Base-by-base conservation (phyloP, 2,113 vertebrate genomes). In the Ellobius talpinus region DNA sequence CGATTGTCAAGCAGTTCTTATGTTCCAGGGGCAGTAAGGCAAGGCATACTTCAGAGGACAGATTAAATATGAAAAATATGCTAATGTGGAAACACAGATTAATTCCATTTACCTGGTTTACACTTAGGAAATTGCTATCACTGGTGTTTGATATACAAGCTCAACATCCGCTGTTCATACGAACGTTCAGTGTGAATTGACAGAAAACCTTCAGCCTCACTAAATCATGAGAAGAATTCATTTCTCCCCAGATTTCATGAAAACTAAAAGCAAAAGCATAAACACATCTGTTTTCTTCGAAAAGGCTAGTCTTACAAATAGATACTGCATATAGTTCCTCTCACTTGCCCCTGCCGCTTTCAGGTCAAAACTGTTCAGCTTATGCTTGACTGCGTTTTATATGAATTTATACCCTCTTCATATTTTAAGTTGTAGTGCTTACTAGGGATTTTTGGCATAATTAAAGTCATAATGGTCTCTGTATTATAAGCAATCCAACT, bases 201-300 rank as follows among this genome's bases (percentile, higher is more conserved):
- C 97, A 98, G 97, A 98, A 98, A 98, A 98, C 97, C 93, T 95
- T 97, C 97, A 98, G 97, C 98, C 97, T 98, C 98, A 99, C 98
- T 98, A 99, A 98, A 82, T 97, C 98, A 98, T 96, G 98, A 87
- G 97, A 97, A 94, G 14, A 97, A 98, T 98, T 98, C 98, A 95
- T 81, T 97, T 97, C 89, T 96, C 93, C 98, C 79, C 96, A 98
- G 98, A 98, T 98, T 98, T 97, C 94, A 97, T 93, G 89, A 97
- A 98, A 98, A 99, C 93, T 98, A 98, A 98, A 98, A 94, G 74
- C 94, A 96, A 96, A 98, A 98, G 96, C 92, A 89, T 88, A 98
- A 98, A 97, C 81, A 12, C 76, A 91, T 42, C 31, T 65, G 91
- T 87, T 98, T 95, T 98, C 97, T 98, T 89, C 98, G 97, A 94